phyloP scores from a whole-genome alignment of 2,888 invertebrate species.

The Erynnis tages region DNA sequence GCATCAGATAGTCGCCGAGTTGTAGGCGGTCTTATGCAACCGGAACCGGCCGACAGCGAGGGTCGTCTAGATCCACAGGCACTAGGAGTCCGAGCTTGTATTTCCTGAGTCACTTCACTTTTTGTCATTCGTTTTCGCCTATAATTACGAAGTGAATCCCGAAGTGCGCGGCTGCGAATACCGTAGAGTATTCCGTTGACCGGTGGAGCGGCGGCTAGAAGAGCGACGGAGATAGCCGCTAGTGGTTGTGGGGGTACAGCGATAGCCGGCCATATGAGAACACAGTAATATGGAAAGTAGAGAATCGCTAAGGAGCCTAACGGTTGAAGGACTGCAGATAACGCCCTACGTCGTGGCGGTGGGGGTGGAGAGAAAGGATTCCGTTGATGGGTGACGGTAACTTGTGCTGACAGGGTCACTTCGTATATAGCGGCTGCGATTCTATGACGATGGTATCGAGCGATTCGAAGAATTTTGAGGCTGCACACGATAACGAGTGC shows the following conservation, averaged over 20 bases:
- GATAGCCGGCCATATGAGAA: conserved; percentile 85
- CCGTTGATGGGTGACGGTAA: conserved; percentile 90
- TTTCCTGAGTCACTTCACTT: conserved; percentile 89
- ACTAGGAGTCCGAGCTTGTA: conserved; percentile 90
- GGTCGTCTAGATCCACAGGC: conserved; percentile 88
- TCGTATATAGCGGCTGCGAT: conserved; percentile 93
- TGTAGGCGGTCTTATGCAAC: conserved; percentile 67
- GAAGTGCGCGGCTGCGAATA: conserved; percentile 86
- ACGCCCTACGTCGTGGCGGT: conserved; percentile 83
- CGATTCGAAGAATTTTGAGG: conserved; percentile 85
- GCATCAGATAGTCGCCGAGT: conserved; percentile 70
- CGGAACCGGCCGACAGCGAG: conserved; percentile 83
- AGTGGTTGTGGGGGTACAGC: conserved; percentile 63
- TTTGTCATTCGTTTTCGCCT: conserved; percentile 89
- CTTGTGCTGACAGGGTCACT: conserved; percentile 91
- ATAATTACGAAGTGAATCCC: conserved; percentile 88
- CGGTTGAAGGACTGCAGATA: conserved; percentile 86
- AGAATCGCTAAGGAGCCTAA: conserved; percentile 86
- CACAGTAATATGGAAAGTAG: conserved; percentile 88
- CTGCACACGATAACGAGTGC: conserved; percentile 87
- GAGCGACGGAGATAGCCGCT: conserved; percentile 83
- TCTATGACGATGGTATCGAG: conserved; percentile 89
- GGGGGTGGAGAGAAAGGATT: conserved; percentile 89
- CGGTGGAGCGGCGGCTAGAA: conserved; percentile 86
- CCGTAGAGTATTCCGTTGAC: conserved; percentile 91